Base-by-base conservation (phyloP, 1,140 invertebrate genomes). In the Fopius arisanus region DNA sequence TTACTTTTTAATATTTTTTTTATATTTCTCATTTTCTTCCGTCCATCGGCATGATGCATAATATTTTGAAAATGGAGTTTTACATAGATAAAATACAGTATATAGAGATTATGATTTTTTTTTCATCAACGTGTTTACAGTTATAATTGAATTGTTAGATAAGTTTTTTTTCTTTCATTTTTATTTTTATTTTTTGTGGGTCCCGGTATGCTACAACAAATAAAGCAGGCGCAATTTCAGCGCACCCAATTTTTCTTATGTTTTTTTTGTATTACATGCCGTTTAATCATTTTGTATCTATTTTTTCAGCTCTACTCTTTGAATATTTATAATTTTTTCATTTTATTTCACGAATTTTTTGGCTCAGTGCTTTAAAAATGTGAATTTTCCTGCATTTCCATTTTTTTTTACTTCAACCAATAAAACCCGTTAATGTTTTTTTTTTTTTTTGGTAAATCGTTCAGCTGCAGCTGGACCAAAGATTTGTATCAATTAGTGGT, bases 131-230 rank as follows among this genome's bases (percentile, higher is more conserved):
- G 63, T 78, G 75, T 80, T 69, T 78, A 69, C 54, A 75, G 70
- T 77, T 59, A 74, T 72, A 72, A 74, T 71, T 68, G 65, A 77
- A 67, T 82, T 68, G 54, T 79, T 80, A 82, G 74, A 80, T 76
- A 79, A 75, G 75, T 79, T 76, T 59, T 59, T 65, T 65, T 65
- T 33, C 14, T 37, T 65, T 62, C 54, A 62, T 62, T 62, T 62
- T 62, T 33, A 16, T 59, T 59, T 59, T 23, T 59, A 59, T 65
- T 65, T 65, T 72, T 67, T 68, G 81, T 83, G 81, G 82, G 82
- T 79, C 82, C 81, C 81, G 72, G 51, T 75, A 74, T 75, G 41
- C 70, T 78, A 79, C 67, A 79, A 75, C 77, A 72, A 77, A 73
- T 67, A 78, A 81, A 78, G 71, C 75, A 78, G 75, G 76, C 68